These are phyloP conservation scores for Carpatolechia fugitivella DNA, from an alignment of 2,888 invertebrate genomes.

Conservation along the genomic window DNA sequence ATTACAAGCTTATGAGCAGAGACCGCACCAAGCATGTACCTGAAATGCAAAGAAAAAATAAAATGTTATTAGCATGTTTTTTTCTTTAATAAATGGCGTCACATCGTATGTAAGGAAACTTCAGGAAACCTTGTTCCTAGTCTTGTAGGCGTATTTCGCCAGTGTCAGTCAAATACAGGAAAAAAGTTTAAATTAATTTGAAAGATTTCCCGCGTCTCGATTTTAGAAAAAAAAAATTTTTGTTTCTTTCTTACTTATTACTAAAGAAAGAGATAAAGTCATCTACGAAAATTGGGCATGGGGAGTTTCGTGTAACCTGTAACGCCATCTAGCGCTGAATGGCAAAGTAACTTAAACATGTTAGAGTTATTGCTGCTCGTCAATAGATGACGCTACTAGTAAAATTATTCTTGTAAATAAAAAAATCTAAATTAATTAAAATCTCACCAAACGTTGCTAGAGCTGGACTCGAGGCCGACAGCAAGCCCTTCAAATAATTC, in stretches of 20 bases:
- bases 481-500: slow-evolving; percentile 93
- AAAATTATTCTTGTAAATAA: not conserved
- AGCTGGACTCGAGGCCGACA: slow-evolving; percentile 85
- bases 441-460: slow-evolving; percentile 57
- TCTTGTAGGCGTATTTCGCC: no score
- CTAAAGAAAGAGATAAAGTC: not conserved
- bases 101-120: no score
- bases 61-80: not conserved
- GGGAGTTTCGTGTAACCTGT: not conserved
- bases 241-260: not conserved
- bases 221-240: not conserved
- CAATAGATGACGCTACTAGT: slow-evolving; percentile 31
- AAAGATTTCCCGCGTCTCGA: not conserved
- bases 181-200: no score
- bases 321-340: slow-evolving; percentile 37
- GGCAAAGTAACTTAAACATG: slow-evolving; percentile 7
- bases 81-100: not conserved
- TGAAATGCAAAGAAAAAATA: slow-evolving; percentile 35
- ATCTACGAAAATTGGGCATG: not conserved
- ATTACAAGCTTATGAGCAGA: slow-evolving; percentile 92
- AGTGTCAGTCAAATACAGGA: no score
- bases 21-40: slow-evolving; percentile 91
- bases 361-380: slow-evolving; percentile 28
- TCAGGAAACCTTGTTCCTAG: no score
- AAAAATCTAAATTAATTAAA: no score